These are phyloP conservation scores for Apaloderma vittatum DNA, from an alignment of 2,113 vertebrate genomes.

Conservation along the genomic window DNA sequence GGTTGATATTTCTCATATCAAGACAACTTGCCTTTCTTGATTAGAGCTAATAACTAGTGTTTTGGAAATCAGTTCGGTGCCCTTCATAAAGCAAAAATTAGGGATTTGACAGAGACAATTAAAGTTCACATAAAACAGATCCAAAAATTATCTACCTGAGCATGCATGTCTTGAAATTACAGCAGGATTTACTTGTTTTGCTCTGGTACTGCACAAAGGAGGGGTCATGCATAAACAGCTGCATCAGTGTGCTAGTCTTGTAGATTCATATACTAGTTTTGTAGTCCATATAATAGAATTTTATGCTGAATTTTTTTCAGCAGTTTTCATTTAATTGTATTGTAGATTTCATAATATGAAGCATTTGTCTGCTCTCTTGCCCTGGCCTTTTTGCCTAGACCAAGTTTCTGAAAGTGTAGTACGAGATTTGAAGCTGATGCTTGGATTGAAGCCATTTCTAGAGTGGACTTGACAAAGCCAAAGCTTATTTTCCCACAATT, in stretches of 20 bases:
- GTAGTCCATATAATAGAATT: background rate
- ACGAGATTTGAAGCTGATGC: background rate
- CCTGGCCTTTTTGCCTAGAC: background rate
- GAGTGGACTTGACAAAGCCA: background rate
- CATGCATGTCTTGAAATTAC: background rate
- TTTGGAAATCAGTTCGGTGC: background rate
- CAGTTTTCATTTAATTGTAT: background rate
- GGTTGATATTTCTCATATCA: background rate
- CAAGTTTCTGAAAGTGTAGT: background rate
- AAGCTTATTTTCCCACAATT: background rate
- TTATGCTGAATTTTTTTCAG: background rate
- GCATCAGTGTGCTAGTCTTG: background rate
- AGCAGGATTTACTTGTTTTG: background rate
- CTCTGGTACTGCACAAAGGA: background rate
- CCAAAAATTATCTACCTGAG: background rate
- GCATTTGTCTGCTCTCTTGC: background rate
- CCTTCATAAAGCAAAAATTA: background rate
- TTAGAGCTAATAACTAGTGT: background rate
- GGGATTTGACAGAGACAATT: background rate
- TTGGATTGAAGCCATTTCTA: background rate
- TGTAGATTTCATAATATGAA: background rate
- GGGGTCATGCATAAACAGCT: background rate
- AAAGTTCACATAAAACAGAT: background rate
- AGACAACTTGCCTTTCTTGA: background rate
- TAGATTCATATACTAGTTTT: background rate